phyloP scores from a whole-genome alignment of 30 jellyfish, hydroid and myxozoan genomes.

The Phacellophora camtschatica region DNA sequence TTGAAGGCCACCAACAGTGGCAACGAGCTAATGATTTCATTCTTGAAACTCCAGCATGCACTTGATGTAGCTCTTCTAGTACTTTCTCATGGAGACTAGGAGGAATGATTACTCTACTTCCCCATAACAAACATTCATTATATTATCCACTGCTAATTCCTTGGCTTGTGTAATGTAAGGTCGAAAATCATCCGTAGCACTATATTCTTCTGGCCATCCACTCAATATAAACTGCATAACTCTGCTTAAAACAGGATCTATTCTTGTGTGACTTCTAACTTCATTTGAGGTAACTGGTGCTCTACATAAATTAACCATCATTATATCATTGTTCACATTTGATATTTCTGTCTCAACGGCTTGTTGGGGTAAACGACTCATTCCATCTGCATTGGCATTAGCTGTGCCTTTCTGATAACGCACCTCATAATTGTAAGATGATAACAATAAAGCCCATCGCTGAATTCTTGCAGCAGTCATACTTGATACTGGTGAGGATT shows the following conservation, averaged over 20 bases:
- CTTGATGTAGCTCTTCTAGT: conserved; percentile 16
- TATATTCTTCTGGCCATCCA: conserved; percentile 24
- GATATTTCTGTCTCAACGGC: conserved; percentile 9
- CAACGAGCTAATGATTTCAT: not conserved
- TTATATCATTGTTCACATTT: conserved; percentile 31
- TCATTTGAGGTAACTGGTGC: conserved; percentile 39
- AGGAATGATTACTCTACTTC: conserved; percentile 34
- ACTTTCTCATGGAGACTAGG: not conserved
- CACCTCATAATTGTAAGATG: conserved; percentile 3
- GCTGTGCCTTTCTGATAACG: conserved; percentile 36
- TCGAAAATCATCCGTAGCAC: not conserved
- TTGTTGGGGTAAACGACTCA: not conserved
- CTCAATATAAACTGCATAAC: not conserved
- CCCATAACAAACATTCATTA: conserved; percentile 35
- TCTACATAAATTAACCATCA: conserved; percentile 26
- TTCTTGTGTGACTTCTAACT: conserved; percentile 1
- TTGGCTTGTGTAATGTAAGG: not conserved
- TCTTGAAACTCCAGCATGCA: not conserved
- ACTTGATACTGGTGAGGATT: conserved; percentile 31
- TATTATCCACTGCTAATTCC: conserved; percentile 13
- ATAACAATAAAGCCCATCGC: conserved; percentile 62
- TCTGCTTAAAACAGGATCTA: conserved; percentile 28
- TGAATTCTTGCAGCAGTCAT: conserved; percentile 63
- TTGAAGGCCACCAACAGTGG: not conserved
- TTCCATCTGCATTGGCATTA: conserved; percentile 48